Evolutionary conservation across 2,888 invertebrate genomes (phyloP).

Genomic region (Nomada lathburiana): DNA sequence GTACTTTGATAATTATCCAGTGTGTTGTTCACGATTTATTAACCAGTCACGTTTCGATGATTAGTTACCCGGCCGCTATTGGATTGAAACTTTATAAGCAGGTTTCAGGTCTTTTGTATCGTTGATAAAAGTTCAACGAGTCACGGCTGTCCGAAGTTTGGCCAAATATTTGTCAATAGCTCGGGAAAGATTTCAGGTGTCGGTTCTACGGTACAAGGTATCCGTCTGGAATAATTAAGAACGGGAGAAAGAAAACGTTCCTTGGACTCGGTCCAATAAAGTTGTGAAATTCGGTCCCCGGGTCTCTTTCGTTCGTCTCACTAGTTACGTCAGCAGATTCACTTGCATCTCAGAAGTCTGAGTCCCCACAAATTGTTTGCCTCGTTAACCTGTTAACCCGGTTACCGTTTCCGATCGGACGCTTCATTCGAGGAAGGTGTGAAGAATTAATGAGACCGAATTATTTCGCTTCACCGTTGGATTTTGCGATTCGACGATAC

Average conservation of each 20-base stretch:
- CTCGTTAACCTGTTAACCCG: neutral
- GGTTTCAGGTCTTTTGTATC: no score
- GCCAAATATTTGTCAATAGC: no score
- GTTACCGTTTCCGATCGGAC: no score
- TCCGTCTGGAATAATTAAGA: neutral
- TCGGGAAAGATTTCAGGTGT: no score
- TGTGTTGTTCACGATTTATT: slow-evolving; percentile 18
- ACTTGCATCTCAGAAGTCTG: slow-evolving; percentile 25
- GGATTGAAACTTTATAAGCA: no score
- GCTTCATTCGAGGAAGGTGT: no score
- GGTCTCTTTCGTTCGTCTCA: neutral
- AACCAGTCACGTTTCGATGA: neutral
- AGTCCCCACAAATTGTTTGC: slow-evolving; percentile 6
- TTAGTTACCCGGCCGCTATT: neutral
- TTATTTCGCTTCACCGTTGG: no score
- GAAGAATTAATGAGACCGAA: no score
- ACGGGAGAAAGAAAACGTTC: neutral
- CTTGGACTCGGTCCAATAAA: slow-evolving; percentile 41
- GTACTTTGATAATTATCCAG: slow-evolving; percentile 37
- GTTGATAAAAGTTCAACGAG: no score
- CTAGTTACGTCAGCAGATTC: neutral
- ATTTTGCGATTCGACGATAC: no score
- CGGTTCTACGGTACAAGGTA: no score
- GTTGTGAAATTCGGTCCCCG: slow-evolving; percentile 35
- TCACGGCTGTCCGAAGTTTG: no score